phyloP scores from a whole-genome alignment of 1,140 invertebrate species.

The Gonioctena quinquepunctata region DNA sequence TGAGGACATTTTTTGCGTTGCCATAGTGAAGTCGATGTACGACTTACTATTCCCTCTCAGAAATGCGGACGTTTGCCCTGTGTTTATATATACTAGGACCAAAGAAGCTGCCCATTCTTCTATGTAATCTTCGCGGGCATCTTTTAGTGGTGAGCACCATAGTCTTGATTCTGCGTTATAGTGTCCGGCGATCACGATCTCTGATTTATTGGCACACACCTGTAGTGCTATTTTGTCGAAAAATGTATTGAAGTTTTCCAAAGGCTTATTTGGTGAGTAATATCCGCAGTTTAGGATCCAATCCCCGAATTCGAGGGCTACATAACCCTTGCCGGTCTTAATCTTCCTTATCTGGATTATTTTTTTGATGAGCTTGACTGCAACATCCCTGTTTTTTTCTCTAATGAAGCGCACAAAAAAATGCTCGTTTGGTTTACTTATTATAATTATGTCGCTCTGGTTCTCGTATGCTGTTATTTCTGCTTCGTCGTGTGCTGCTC shows the following conservation, averaged over 20 bases:
- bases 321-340: not conserved
- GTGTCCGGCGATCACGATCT: constrained; percentile 4
- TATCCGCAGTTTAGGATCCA: not conserved
- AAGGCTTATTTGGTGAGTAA: not conserved
- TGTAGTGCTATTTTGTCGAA: not conserved
- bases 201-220: not conserved
- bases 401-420: too few species aligned
- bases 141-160: constrained; percentile 19
- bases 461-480: too few species aligned
- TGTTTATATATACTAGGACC: not conserved
- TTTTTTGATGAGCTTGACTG: not conserved
- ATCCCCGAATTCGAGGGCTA: not conserved
- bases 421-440: too few species aligned
- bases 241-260: not conserved
- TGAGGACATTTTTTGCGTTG: not conserved
- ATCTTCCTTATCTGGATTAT: not conserved
- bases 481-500: too few species aligned
- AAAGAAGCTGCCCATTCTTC: constrained; percentile 1
- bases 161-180: constrained; percentile 14
- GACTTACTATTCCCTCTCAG: not conserved
- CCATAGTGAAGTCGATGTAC: not conserved
- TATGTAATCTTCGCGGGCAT: constrained; percentile 5
- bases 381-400: not conserved
- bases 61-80: not conserved
- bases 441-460: too few species aligned